Evolutionary conservation across 1,140 invertebrate genomes (phyloP).

Genomic region (Anoplophora glabripennis): DNA sequence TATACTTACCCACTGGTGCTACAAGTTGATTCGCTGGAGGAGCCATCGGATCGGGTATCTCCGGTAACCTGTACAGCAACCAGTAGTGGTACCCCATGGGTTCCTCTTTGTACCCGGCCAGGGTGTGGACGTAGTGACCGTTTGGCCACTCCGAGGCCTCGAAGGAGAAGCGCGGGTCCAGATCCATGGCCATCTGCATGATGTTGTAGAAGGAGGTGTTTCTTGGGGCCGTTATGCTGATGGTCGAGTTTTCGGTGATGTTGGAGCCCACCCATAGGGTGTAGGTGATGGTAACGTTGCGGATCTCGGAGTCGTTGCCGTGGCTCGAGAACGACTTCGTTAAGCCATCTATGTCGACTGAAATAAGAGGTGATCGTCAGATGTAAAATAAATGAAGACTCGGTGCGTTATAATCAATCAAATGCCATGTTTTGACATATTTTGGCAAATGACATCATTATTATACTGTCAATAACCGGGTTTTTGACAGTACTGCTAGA

Average conservation of each 20-base stretch:
- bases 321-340: constrained; percentile 40
- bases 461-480: too few relatives aligned
- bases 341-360: constrained; percentile 45
- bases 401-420: too few relatives aligned
- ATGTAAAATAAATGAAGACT: too few relatives aligned
- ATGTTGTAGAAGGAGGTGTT: constrained; percentile 82
- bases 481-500: too few relatives aligned
- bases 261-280: constrained; percentile 83
- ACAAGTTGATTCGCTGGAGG: constrained; percentile 81
- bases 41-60: constrained; percentile 69
- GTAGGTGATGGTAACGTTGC: constrained; percentile 75
- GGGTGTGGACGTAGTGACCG: constrained; percentile 84
- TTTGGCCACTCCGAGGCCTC: constrained; percentile 83
- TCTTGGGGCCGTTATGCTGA: constrained; percentile 64
- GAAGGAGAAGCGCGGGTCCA: constrained; percentile 58
- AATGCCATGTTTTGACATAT: too few relatives aligned
- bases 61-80: constrained; percentile 75
- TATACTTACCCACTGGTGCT: constrained; percentile 71
- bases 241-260: constrained; percentile 70
- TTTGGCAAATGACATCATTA: too few relatives aligned
- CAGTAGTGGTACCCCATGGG: constrained; percentile 86
- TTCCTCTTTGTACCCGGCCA: constrained; percentile 81
- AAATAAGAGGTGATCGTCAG: constrained; percentile 11
- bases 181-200: constrained; percentile 79
- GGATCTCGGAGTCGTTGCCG: constrained; percentile 60